A percentile compares a stretch with the other conserved stretches of the same genome.
These are phyloP conservation scores for Ephydatia muelleri DNA, from an alignment of 37 sponge, comb jelly and placozoan species.

Conservation along the genomic window DNA sequence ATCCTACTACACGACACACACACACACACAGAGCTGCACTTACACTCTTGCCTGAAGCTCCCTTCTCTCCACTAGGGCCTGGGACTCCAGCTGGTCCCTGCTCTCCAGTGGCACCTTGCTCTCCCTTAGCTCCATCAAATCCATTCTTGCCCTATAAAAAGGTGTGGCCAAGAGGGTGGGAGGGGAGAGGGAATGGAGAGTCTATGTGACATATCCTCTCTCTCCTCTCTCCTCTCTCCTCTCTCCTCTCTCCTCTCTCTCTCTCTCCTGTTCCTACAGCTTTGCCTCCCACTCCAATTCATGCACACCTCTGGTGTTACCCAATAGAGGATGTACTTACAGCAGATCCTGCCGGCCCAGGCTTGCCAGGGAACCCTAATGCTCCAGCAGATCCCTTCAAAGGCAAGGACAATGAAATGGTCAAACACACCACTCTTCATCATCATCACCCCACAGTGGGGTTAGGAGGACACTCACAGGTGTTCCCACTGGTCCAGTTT, in stretches of 20 bases:
- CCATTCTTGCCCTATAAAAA: constrained; percentile 55
- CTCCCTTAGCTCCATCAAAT: constrained; percentile 61
- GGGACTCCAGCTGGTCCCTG: constrained; percentile 40
- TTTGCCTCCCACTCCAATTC: not conserved
- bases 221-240: not conserved
- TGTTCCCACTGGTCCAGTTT: constrained; percentile 53
- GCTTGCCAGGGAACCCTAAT: constrained; percentile 45
- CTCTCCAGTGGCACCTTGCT: constrained; percentile 47
- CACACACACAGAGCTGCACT: constrained; percentile 9
- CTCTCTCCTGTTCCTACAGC: not conserved
- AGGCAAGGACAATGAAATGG: not conserved
- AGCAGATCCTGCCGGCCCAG: constrained; percentile 21
- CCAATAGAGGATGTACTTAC: constrained; percentile 24
- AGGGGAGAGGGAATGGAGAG: not conserved
- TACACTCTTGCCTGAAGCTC: constrained; percentile 62
- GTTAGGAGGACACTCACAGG: not conserved
- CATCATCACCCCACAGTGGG: not conserved
- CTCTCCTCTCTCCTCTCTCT: not conserved
- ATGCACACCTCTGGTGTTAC: not conserved
- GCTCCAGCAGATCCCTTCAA: constrained; percentile 41
- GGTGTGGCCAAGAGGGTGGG: not conserved
- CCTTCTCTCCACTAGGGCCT: constrained; percentile 64
- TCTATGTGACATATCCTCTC: not conserved
- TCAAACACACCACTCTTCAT: not conserved
- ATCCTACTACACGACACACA: too few species aligned